Conservation (phyloP, 2,888 invertebrate genomes). For the Apodemia duryi region DNA sequence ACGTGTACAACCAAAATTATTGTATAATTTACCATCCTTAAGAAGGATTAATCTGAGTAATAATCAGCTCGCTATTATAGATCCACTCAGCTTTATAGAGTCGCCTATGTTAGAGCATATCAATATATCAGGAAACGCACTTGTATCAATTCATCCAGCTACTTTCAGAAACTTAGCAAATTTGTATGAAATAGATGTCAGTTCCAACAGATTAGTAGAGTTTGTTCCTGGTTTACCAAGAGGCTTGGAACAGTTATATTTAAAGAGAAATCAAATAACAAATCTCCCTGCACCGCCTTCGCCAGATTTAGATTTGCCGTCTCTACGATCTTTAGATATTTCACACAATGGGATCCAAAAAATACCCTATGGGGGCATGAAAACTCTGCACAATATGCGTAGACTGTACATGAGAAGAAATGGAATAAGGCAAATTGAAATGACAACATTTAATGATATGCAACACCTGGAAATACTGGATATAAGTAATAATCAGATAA, state of each 20-base stretch:
- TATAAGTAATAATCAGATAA: constrained; percentile 85
- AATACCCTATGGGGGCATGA: constrained; percentile 82
- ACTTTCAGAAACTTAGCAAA: constrained; percentile 87
- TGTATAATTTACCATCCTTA: constrained; percentile 86
- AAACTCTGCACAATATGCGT: constrained; percentile 82
- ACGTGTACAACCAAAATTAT: constrained; percentile 84
- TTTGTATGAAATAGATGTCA: constrained; percentile 88
- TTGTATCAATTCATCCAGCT: constrained; percentile 85
- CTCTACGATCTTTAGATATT: constrained; percentile 85
- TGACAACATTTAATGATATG: constrained; percentile 84
- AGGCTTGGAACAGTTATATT: constrained; percentile 86
- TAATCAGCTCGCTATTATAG: constrained; percentile 84
- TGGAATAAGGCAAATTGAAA: constrained; percentile 83
- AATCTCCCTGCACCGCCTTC: constrained; percentile 82
- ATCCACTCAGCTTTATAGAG: constrained; percentile 85
- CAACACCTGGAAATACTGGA: constrained; percentile 85
- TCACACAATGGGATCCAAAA: constrained; percentile 86
- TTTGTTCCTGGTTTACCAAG: constrained; percentile 88
- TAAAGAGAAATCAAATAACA: constrained; percentile 85
- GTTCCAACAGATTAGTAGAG: constrained; percentile 85
- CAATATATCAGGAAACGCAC: constrained; percentile 87
- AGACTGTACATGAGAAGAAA: constrained; percentile 87
- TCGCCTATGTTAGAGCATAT: constrained; percentile 87
- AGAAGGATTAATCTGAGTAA: constrained; percentile 87
- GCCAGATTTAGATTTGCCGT: constrained; percentile 85